Conservation (phyloP, 2,113 vertebrate genomes). For the Pterocles gutturalis region DNA sequence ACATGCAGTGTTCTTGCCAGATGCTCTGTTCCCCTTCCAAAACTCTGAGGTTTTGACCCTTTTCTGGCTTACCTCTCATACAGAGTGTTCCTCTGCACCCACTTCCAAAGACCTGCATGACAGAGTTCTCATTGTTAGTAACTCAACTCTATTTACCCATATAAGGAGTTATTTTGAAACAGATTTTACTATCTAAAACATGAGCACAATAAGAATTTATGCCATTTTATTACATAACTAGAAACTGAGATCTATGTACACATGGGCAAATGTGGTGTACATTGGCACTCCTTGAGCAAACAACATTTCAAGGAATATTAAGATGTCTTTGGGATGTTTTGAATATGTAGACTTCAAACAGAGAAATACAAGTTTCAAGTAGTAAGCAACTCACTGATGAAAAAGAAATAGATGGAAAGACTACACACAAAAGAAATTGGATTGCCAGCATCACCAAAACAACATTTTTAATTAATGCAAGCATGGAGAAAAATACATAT, state of each 20-base stretch:
- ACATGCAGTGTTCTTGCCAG: background rate
- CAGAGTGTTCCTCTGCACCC: background rate
- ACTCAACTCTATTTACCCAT: background rate
- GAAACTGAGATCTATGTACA: background rate
- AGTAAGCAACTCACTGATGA: background rate
- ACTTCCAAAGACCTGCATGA: background rate
- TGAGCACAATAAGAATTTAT: background rate
- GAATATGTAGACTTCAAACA: background rate
- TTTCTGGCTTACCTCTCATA: background rate
- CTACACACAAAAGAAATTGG: fast-evolving
- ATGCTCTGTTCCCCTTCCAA: background rate
- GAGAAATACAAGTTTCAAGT: background rate
- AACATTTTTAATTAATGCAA: background rate
- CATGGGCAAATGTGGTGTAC: background rate
- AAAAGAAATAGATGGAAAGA: background rate
- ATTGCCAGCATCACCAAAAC: background rate
- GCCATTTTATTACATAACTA: background rate
- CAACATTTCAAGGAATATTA: background rate
- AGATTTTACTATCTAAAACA: background rate
- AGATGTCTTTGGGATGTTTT: background rate
- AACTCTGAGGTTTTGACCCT: background rate
- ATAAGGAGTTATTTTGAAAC: background rate
- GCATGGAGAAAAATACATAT: background rate
- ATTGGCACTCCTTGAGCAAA: background rate
- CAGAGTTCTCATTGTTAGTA: background rate